These are phyloP conservation scores for Alectoris magna DNA, from an alignment of 2,797 vertebrate genomes.

Conservation along the genomic window DNA sequence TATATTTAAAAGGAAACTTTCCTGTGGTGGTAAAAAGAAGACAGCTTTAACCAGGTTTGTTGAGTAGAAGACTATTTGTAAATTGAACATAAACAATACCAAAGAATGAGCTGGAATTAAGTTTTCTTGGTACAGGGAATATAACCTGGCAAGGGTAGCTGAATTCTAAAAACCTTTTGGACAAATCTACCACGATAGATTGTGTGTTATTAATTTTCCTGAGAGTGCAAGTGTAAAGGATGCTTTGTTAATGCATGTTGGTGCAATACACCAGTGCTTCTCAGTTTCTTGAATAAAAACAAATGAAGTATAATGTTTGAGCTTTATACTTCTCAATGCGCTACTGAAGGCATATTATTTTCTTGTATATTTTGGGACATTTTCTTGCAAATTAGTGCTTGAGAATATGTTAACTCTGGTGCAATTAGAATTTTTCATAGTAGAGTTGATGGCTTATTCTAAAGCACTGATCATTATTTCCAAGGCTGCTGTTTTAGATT, in stretches of 20 bases:
- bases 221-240: background rate
- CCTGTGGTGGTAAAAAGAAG: background rate
- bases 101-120: background rate
- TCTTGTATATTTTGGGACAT: constrained; percentile 10
- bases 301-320: background rate
- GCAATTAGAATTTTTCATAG: constrained; percentile 27
- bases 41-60: background rate
- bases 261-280: background rate
- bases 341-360: constrained; percentile 18
- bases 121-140: background rate
- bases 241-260: background rate
- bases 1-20: background rate
- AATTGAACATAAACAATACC: background rate
- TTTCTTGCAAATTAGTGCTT: constrained; percentile 46
- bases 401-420: background rate
- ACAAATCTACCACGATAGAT: background rate
- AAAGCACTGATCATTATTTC: constrained; percentile 37
- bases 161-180: background rate
- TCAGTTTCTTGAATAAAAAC: background rate
- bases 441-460: constrained; percentile 21
- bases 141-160: background rate
- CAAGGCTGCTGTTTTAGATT: constrained; percentile 31
- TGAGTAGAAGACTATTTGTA: background rate
- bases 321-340: constrained; percentile 1
- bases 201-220: background rate